phyloP scores from a whole-genome alignment of 2,113 vertebrate genomes.

The Brachypodius melanocephalos region DNA sequence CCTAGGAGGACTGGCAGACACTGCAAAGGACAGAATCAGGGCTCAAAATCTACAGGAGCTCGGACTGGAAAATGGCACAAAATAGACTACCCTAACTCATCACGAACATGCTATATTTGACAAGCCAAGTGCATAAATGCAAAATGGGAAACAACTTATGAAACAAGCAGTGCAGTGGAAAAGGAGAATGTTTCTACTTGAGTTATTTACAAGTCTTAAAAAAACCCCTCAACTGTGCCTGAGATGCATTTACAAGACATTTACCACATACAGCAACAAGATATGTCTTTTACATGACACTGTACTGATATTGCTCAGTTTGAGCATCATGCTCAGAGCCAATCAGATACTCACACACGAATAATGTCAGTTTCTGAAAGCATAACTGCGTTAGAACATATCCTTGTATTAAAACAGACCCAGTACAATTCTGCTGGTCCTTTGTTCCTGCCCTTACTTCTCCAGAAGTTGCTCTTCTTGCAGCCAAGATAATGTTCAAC shows the following conservation, averaged over 20 bases:
- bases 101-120: neutral
- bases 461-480: neutral
- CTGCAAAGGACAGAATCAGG: neutral
- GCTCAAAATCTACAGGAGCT: neutral
- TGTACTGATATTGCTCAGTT: neutral
- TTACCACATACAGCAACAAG: neutral
- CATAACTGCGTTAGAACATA: neutral
- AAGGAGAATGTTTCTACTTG: neutral
- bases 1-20: neutral
- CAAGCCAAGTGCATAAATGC: neutral
- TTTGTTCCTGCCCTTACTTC: neutral
- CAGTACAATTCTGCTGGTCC: neutral
- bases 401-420: neutral
- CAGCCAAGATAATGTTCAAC: neutral
- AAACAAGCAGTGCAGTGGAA: neutral
- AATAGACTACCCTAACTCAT: neutral
- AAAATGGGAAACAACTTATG: neutral
- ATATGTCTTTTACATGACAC: neutral
- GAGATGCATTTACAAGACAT: neutral
- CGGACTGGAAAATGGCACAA: neutral
- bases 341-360: neutral
- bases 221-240: neutral
- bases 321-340: neutral
- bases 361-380: neutral
- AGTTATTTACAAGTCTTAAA: neutral